phyloP scores from a whole-genome alignment of 2,888 invertebrate genomes.

The Pediacus dermestoides region DNA sequence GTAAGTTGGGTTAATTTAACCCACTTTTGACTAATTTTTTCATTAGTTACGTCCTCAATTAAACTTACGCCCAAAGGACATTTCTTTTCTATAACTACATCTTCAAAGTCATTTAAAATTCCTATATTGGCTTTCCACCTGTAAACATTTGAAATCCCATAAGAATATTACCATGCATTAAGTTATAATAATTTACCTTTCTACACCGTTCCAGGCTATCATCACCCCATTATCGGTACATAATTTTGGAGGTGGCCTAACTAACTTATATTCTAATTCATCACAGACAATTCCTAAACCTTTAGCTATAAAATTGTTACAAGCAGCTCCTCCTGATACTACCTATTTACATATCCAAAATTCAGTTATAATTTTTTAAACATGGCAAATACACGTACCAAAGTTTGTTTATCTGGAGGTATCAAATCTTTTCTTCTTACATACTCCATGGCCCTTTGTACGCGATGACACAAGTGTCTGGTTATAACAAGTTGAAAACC shows the following conservation, averaged over 20 bases:
- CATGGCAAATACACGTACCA: constrained; percentile 51
- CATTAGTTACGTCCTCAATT: constrained; percentile 55
- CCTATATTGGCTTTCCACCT: constrained; percentile 43
- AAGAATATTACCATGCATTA: constrained; percentile 8
- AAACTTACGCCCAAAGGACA: constrained; percentile 63
- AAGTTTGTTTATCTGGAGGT: constrained; percentile 54
- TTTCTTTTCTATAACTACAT: constrained; percentile 58
- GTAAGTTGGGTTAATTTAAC: constrained; percentile 43
- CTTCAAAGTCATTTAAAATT: constrained; percentile 54
- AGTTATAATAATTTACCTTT: constrained; percentile 54
- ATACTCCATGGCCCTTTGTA: constrained; percentile 80
- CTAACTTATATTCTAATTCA: constrained; percentile 61
- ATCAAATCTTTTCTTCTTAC: constrained; percentile 60
- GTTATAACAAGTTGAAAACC: constrained; percentile 71
- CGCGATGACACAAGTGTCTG: constrained; percentile 75
- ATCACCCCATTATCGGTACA: constrained; percentile 99
- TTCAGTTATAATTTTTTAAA: neutral
- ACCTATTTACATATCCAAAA: constrained; percentile 54
- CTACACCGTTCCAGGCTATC: constrained; percentile 98
- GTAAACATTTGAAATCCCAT: neutral
- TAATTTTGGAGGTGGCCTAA: constrained; percentile 75
- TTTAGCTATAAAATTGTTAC: constrained; percentile 76
- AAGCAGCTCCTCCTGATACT: constrained; percentile 95
- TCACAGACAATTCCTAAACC: constrained; percentile 66
- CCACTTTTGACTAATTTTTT: constrained; percentile 57